Evolutionary conservation across 2,888 invertebrate genomes (phyloP).

Genomic region (Mythimna albipuncta): DNA sequence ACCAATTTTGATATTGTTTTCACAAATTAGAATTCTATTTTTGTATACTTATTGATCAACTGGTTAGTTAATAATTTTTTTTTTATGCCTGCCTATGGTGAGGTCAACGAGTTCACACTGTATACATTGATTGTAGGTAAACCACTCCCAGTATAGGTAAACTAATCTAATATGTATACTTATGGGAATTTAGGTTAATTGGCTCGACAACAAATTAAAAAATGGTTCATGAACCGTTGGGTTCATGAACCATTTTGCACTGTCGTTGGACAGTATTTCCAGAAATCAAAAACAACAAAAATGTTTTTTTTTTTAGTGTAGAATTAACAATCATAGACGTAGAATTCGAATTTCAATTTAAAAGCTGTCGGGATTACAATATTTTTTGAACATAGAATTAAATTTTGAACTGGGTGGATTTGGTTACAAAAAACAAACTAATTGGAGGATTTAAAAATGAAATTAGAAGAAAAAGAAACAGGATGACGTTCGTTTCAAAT

Average conservation of each 20-base stretch:
- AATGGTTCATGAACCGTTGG: neutral
- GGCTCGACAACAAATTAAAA: neutral
- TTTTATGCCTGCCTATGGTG: neutral
- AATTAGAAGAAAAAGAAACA: neutral
- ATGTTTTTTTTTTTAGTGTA: neutral
- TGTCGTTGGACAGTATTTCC: too few relatives aligned
- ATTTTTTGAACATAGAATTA: neutral
- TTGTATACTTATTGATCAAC: neutral
- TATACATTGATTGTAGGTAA: conserved; percentile 11
- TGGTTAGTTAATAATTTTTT: neutral
- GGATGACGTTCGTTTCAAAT: neutral
- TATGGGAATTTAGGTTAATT: conserved; percentile 20
- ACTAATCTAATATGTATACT: neutral
- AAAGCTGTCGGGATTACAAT: neutral
- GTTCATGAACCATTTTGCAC: neutral
- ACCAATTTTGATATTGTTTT: too few relatives aligned
- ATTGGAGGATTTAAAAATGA: neutral
- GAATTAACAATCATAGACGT: neutral
- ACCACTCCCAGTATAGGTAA: conserved; percentile 28
- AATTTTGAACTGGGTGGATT: neutral
- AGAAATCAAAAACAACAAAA: neutral
- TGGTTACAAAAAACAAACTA: conserved; percentile 1
- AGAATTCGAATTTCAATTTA: too few relatives aligned
- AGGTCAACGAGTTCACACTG: conserved; percentile 32
- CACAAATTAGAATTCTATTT: too few relatives aligned